Evolutionary conservation across 2,888 invertebrate species (phyloP), one percentile per base, ranked within the genome.

Genomic region (Taphrorychus bicolor): DNA sequence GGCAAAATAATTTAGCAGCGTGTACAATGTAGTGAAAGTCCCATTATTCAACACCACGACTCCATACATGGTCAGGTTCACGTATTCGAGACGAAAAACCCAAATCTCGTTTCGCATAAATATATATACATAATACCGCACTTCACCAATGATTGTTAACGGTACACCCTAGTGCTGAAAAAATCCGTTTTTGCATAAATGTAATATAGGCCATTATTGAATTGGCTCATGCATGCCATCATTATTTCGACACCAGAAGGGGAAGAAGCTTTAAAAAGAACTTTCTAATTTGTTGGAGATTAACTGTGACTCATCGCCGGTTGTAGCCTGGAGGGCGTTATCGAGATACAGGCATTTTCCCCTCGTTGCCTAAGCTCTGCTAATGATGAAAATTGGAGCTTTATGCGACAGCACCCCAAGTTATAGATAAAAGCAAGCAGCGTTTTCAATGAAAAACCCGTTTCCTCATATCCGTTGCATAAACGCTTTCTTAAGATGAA

Each of bases 331-430:
- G 16, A 48, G 17, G 48, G 21, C 52, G 19, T 64, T 58, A 64
- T 58, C 58, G 51, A 59, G 64, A 64, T 64, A 58, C 41, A 64
- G 64, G 17, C 40, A 61, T 42, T 66, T 53, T 66, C 61, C 66
- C 66, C 61, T 66, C 51, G 21, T 60, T 60, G 60, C 60, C 51
- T 66, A 60, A 60, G 60, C 21, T 24, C 54, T 60, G 59, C 66
- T 66, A 66, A 66, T 66, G 66, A 66, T 60, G 66, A 53, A 66
- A 66, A 66, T 66, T 66, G 66, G 66, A 56, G 60, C 66, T 60
- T 66, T 66, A 66, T 66, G 19, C 53, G 23, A 32, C 19, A 53
- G 18, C 53, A 66, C 54, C 66, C 60, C 41, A 60, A 53, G 59
- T 53, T 48, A 24, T 59, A 65, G 59, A 65, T 53, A 59, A 53